phyloP scores from a whole-genome alignment of 2,797 vertebrate species.

The Acanthurus tractus region DNA sequence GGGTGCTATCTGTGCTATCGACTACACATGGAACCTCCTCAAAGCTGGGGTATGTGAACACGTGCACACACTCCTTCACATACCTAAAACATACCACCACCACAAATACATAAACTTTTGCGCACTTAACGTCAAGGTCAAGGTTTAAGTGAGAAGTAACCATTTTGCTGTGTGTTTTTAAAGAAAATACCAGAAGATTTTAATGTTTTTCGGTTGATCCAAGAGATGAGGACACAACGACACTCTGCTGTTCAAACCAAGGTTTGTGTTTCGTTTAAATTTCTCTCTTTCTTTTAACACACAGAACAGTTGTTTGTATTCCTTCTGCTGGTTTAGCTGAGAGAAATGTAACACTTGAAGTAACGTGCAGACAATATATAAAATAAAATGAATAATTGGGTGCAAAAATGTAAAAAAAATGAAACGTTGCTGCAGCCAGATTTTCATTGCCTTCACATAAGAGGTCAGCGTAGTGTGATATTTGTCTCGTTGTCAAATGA shows the following conservation, averaged over 20 bases:
- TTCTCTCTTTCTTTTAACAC: not conserved
- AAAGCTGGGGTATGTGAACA: constrained; percentile 93
- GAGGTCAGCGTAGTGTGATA: not conserved
- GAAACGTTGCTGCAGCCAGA: no score
- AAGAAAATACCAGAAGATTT: constrained; percentile 99
- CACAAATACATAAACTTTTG: constrained; percentile 11
- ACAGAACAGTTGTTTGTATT: not conserved
- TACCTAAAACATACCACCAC: constrained; percentile 6
- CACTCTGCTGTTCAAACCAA: constrained; percentile 99
- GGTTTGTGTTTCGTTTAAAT: constrained; percentile 79
- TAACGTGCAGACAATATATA: not conserved
- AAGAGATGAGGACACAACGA: constrained; percentile 98
- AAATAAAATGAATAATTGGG: not conserved
- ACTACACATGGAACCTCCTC: constrained; percentile 99
- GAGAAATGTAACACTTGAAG: not conserved
- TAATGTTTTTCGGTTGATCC: constrained; percentile 96
- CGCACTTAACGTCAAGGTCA: not conserved
- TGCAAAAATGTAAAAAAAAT: no score
- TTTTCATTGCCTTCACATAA: not conserved
- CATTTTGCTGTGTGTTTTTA: constrained; percentile 48
- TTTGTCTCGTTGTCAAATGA: not conserved
- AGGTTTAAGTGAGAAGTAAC: not conserved
- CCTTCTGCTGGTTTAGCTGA: not conserved
- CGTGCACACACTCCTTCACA: constrained; percentile 12
- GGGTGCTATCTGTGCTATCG: constrained; percentile 98